Conservation (phyloP, 2,888 invertebrate genomes). For the Limnephilus rhombicus region DNA sequence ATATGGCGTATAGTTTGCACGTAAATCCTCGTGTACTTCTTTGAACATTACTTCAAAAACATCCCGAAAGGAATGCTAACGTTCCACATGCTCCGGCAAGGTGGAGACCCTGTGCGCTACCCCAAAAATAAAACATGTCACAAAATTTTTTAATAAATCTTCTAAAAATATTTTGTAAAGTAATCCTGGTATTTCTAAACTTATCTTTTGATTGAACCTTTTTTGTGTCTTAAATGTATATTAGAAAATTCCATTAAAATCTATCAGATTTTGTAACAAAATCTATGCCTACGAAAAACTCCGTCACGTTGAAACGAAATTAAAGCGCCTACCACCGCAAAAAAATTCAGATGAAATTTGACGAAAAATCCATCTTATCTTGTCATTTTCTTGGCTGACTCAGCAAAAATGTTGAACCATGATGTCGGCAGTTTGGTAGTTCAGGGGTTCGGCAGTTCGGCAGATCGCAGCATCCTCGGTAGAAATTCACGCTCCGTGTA, state of each 20-base stretch:
- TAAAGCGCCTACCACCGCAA: neutral
- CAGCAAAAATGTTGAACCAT: neutral
- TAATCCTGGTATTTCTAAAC: neutral
- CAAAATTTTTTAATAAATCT: too few species aligned
- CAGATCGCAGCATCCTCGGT: neutral
- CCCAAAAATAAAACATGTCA: too few species aligned
- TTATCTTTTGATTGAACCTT: neutral
- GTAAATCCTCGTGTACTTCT: too few species aligned
- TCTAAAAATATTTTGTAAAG: too few species aligned
- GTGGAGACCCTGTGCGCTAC: neutral
- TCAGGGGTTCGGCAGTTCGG: neutral
- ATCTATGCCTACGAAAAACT: neutral
- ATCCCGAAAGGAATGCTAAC: too few species aligned
- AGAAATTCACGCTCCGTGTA: conserved; percentile 39
- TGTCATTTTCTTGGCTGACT: neutral
- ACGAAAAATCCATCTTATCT: neutral
- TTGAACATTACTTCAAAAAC: too few species aligned
- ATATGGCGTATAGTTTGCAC: too few species aligned
- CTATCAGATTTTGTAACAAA: neutral
- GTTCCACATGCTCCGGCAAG: neutral
- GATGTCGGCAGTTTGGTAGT: neutral
- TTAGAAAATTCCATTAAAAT: neutral
- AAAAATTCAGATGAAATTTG: neutral
- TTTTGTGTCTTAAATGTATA: neutral
- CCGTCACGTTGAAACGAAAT: neutral